Base-by-base conservation (phyloP, 2,113 vertebrate species). In the Ictalurus punctatus region DNA sequence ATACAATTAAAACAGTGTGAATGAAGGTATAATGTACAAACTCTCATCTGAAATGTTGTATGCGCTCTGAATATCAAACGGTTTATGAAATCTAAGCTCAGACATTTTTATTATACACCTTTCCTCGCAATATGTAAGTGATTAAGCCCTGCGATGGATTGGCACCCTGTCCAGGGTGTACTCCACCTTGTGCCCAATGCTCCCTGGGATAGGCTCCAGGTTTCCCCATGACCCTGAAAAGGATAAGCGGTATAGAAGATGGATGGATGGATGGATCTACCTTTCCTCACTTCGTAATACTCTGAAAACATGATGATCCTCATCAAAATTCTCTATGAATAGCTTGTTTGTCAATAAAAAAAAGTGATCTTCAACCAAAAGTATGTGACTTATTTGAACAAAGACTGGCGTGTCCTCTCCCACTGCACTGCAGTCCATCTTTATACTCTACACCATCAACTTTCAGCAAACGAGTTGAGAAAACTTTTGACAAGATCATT, bases 261-360 rank as follows among this genome's bases (percentile, higher is more conserved):
- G 34, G 34, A 34, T 34, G 34, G 34, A 34, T 34, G 34, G 34
- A 34, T 34, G 34, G 34, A 34, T 34, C 34, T 34, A 34, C 34
- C 34, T 34, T 34, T 34, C 34, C 34, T 34, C 34, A 34, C 34
- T 34, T 63, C 17, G 34, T 61, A 61, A 30, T 14, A 69, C 67
- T 69, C 3, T 69, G 37, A 76, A 40, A 6, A 34, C 34, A 12
- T 69, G 67, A 16, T 30, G 13, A 30, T 82, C 10, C 0, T 83
- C 30, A 86, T 81, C 34, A 88, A 34, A n/a, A 30, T 73, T 85
- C 21, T 88, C 27, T 74, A 74, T 82, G 58, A 91, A 90, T 34
- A 91, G 52, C 78, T 89, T 89, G 61, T 87, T 61, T 63, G 34
- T 12, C 37, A 76, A 27, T 6, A 69, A 44, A 44, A 7, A 48